Evolutionary conservation across 2,113 vertebrate species (phyloP), one percentile per base, ranked within the genome.

Genomic region (Elephantulus edwardii): DNA sequence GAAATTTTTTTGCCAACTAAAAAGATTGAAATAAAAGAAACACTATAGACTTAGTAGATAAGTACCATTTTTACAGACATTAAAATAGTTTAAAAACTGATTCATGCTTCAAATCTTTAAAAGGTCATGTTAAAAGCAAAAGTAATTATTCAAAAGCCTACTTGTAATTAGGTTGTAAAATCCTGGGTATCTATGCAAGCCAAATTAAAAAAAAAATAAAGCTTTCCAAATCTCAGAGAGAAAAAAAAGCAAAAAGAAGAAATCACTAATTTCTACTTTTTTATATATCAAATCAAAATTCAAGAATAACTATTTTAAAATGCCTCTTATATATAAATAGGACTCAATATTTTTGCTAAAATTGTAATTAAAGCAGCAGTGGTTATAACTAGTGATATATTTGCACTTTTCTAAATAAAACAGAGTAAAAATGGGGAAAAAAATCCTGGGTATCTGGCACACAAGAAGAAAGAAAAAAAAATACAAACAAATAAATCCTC

Each of bases 341-440:
- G 40, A 5, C 14, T 88, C 33, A 83, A 54, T 76, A 35, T 33
- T 91, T 77, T 75, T 91, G 30, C 40, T 89, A 66, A 93, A 91
- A 30, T 83, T 33, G 60, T 54, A 71, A 82, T 75, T n/a, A 62
- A 71, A 82, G 58, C 76, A 88, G 74, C 46, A 66, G 38, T 68
- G 8, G 26, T 68, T 83, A 93, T 3, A 62, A 60, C 50, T 92
- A 72, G 38, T 86, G 26, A 80, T 68, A 70, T 91, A 9, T 17
- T 78, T 94, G 40, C 30, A 86, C 35, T 26, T 72, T 60, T 93
- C 70, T 71, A 92, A 89, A 91, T 92, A 91, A 14, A 83, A 60
- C 86, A 86, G 0, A 22, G 30, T 82, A 95, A 95, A 93, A 46
- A 93, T 75, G n/a, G n/a, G n/a, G n/a, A n/a, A n/a, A n/a, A n/a